Evolutionary conservation across 1,140 invertebrate genomes (phyloP).

Genomic region (Drosophila ercepeae): DNA sequence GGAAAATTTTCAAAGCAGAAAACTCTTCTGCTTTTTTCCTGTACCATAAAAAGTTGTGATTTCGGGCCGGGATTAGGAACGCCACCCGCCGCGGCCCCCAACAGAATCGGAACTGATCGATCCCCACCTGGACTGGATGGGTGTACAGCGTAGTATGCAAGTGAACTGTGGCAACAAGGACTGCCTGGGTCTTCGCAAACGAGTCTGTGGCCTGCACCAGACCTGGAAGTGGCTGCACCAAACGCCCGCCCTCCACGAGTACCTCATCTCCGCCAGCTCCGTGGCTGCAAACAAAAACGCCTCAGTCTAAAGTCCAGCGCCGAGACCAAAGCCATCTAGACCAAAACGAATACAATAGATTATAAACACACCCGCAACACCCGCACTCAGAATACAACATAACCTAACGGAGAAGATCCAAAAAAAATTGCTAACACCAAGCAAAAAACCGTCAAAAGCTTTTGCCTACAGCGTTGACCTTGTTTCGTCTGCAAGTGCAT

Average conservation of each 20-base stretch:
- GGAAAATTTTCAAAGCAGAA: constrained; percentile 68
- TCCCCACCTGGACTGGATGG: constrained; percentile 62
- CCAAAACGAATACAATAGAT: constrained; percentile 64
- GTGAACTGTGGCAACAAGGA: constrained; percentile 86
- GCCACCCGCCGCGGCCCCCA: constrained; percentile 37
- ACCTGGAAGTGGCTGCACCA: constrained; percentile 97
- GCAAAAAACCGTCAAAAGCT: constrained; percentile 40
- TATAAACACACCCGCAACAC: constrained; percentile 28
- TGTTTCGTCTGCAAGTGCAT: constrained; percentile 71
- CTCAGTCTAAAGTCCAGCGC: constrained; percentile 69
- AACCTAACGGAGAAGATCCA: constrained; percentile 36
- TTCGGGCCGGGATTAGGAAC: constrained; percentile 27
- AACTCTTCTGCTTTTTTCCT: constrained; percentile 11
- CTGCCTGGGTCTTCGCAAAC: constrained; percentile 93
- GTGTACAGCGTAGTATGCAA: constrained; percentile 84
- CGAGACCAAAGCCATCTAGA: constrained; percentile 54
- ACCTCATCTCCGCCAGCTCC: constrained; percentile 91
- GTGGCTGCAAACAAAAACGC: constrained; percentile 86
- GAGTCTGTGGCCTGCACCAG: constrained; percentile 92
- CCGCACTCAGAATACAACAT: constrained; percentile 40
- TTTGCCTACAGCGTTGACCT: constrained; percentile 60
- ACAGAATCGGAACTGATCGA: constrained; percentile 28
- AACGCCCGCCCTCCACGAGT: constrained; percentile 93
- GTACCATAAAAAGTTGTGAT: neutral
- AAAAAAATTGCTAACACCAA: constrained; percentile 17